Base-by-base conservation (phyloP, 1,140 invertebrate genomes). In the Drosophila pseudoobscura region DNA sequence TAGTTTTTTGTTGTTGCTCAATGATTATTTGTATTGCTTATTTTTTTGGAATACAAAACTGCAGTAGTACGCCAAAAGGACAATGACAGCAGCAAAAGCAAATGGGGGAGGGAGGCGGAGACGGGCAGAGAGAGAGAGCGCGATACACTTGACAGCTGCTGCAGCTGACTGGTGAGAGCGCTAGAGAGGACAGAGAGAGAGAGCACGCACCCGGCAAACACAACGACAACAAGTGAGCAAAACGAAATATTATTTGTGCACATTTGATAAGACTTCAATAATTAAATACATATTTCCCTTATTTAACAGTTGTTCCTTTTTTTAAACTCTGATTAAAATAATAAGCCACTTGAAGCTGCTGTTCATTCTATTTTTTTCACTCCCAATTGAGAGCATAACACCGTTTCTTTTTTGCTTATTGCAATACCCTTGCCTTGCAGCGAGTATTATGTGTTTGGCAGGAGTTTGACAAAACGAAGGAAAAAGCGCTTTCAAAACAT, bases 211-310 rank as follows among this genome's bases (percentile, higher is more conserved):
- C 80, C 80, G 80, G 73, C 66, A 85, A 77, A 64, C 53, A 39
- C 45, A 73, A 58, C 55, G 49, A 83, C 80, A 84, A 84, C 80
- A 84, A 84, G 80, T 85, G 80, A 84, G 58, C 53, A 80, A 75
- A 54, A 41, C 61, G 75, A 51, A 66, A 20, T 70, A 70, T 57
- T 53, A 15, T 15, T 46, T 46, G 44, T 22, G 9, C 55, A 63
- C 31, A 15, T 56, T 52, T 43, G 74, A 76, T 76, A 71, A 76
- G 64, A 62, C 54, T 70, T 56, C 56, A 69, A 69, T 69, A 69
- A 57, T 69, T 56, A 49, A 45, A 54, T 50, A 20, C 20, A 20
- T 20, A 20, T 65, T 54, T 39, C 64, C 39, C n/a, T 24, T 8
- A 29, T 39, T 39, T 39, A 9, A 39, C 35, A 24, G 24, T 24